Conservation (phyloP, 2,113 vertebrate species). For the Eubucco bourcierii region DNA sequence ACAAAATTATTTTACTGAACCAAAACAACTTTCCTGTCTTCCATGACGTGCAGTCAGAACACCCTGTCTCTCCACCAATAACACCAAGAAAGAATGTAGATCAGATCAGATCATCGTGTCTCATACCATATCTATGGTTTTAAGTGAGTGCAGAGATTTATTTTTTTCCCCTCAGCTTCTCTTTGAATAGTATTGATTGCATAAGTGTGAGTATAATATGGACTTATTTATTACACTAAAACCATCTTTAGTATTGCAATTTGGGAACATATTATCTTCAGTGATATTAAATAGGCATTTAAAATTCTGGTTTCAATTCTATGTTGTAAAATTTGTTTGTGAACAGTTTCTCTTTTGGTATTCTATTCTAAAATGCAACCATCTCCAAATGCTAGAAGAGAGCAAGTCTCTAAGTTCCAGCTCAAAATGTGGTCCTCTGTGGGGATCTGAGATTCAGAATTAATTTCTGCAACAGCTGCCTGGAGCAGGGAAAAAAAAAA, state of each 20-base stretch:
- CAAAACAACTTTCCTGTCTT: background rate
- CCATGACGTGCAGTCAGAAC: background rate
- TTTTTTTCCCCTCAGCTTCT: background rate
- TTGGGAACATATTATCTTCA: background rate
- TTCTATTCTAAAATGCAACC: background rate
- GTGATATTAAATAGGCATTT: background rate
- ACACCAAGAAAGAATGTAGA: background rate
- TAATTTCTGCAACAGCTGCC: slow-evolving; percentile 13
- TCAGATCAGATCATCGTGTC: background rate
- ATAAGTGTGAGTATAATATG: background rate
- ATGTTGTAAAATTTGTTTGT: background rate
- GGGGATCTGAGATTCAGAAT: background rate
- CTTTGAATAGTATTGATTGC: background rate
- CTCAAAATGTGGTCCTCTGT: background rate
- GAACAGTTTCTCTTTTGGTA: background rate
- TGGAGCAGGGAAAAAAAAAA: background rate
- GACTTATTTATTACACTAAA: background rate
- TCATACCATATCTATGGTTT: background rate
- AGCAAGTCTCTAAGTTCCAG: background rate
- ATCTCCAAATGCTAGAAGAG: background rate
- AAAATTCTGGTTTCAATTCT: background rate
- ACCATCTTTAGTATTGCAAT: background rate
- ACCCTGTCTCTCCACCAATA: background rate
- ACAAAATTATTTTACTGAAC: background rate
- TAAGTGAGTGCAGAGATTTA: background rate